Percentiles rank a stretch among this genome's conserved stretches.
Conservation (phyloP, 2,888 invertebrate genomes). For the Falcaria lacertinaria region DNA sequence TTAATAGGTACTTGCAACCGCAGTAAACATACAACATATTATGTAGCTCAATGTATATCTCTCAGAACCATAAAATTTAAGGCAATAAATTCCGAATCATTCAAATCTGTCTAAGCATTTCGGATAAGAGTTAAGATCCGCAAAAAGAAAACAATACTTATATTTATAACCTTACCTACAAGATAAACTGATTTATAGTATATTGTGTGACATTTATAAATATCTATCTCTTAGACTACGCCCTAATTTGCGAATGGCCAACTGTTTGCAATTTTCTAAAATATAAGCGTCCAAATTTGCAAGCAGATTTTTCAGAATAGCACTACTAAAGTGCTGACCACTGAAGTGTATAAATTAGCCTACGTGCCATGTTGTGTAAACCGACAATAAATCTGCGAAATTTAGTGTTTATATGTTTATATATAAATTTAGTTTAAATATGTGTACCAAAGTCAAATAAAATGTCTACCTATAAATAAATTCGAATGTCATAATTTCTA, state of each 20-base stretch:
- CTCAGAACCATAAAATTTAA: neutral
- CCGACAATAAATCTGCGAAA: no score
- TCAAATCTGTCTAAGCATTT: conserved; percentile 5
- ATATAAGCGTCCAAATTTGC: no score
- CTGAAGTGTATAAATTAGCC: neutral
- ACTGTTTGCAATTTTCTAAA: no score
- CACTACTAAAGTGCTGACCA: neutral
- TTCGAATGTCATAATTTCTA: no score
- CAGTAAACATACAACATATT: neutral
- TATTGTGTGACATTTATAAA: neutral
- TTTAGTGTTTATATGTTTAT: no score
- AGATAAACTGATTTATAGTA: neutral
- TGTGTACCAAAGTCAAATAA: no score
- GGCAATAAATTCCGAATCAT: conserved; percentile 1
- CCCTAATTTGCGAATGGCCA: no score
- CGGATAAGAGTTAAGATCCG: conserved; percentile 7
- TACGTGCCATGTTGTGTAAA: neutral
- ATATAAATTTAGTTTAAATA: no score
- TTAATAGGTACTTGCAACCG: neutral
- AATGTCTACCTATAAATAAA: no score
- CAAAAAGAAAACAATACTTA: neutral
- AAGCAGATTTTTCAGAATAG: no score
- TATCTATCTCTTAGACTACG: neutral
- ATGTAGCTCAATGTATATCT: neutral
- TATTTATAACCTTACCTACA: neutral